Evolutionary conservation across 2,888 invertebrate species (phyloP).

Genomic region (Folsomia candida): DNA sequence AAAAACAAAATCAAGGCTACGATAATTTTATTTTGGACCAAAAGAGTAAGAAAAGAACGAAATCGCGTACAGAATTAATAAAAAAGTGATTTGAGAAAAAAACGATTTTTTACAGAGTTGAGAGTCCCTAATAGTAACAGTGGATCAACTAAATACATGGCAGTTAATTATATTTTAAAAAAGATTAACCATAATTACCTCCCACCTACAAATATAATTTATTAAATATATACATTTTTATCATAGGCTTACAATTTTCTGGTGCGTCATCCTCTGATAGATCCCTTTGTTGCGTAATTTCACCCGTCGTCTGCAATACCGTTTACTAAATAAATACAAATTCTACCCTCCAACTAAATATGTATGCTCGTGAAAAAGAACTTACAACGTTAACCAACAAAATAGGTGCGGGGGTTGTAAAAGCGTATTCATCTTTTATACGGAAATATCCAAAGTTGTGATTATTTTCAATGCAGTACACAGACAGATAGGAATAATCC

Average conservation of each 20-base stretch:
- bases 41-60: too few species aligned
- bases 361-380: not conserved
- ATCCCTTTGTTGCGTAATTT: not conserved
- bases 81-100: too few species aligned
- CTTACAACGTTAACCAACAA: not conserved
- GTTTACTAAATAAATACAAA: not conserved
- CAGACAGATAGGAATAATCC: slow-evolving; percentile 85
- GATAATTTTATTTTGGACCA: too few species aligned
- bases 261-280: not conserved
- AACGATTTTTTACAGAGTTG: too few species aligned
- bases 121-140: too few species aligned
- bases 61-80: too few species aligned
- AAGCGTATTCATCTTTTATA: slow-evolving; percentile 60
- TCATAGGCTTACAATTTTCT: not conserved
- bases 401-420: not conserved
- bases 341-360: not conserved
- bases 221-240: too few species aligned
- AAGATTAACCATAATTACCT: too few species aligned
- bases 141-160: too few species aligned
- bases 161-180: too few species aligned
- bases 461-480: slow-evolving; percentile 83
- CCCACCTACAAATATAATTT: too few species aligned
- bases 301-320: not conserved
- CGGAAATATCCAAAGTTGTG: slow-evolving; percentile 88
- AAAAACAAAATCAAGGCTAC: too few species aligned